Base-by-base conservation (phyloP, 2,113 vertebrate species). In the Elachura formosa region DNA sequence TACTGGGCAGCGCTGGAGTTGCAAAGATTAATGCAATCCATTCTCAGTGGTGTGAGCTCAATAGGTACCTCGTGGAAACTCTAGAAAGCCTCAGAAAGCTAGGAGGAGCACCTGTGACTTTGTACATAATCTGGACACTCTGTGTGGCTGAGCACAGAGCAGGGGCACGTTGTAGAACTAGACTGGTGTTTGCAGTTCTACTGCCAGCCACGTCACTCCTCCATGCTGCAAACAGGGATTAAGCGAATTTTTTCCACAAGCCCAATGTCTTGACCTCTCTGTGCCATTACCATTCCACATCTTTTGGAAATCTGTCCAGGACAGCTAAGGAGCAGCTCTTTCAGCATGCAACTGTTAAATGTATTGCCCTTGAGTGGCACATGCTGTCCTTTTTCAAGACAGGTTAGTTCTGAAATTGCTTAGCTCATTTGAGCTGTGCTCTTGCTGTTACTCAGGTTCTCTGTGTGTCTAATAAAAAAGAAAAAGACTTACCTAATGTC, bases 391-490 rank as follows among this genome's bases (percentile, higher is more conserved):
- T 95, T 91, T 77, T 69, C 34, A 41, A 77, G 91, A 73, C 63
- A 74, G 36, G 78, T 91, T 91, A 91, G 73, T 34, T 63, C 84
- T 85, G 81, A 83, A 95, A 88, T 88, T 59, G 64, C 55, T 94
- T 83, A 33, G 71, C 63, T 95, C 31, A 36, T 76, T 95, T 94
- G 87, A 83, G 88, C 79, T 94, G 62, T 90, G 80, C 79, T 95
- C 43, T 55, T 90, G 69, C 85, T 92, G 82, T 64, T 85, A 71
- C 67, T 94, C 51, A 67, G 61, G 55, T 86, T 91, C 82, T 56
- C 82, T 2, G 1, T 80, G 23, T 66, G 33, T 66, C 78, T 93
- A 64, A 87, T 68, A 82, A 87, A 96, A 96, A 87, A 84, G 66
- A 36, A 78, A 51, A 74, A 87, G 81, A 78, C 87, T 82, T 93